Evolutionary conservation across 2,113 vertebrate species (phyloP), one percentile per base, ranked within the genome.

Genomic region (Pica pica): DNA sequence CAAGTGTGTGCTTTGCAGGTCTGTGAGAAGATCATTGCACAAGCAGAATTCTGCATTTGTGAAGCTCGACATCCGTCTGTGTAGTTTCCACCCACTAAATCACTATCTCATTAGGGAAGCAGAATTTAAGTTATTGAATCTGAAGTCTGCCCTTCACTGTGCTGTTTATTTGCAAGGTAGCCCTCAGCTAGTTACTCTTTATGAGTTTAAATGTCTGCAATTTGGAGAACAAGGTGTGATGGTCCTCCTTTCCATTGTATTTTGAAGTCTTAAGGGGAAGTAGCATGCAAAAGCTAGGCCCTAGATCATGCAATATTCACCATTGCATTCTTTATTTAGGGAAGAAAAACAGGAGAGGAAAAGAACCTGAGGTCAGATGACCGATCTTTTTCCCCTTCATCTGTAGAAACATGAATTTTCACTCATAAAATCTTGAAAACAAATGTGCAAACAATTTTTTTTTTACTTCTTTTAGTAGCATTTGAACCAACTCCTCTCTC

Each of bases 51-150:
- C 13, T 56, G 23, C 35, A 35, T 83, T 65, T 65, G 5, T 74
- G 63, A 59, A 92, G 69, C 17, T 80, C 2, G 0, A 8, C 24
- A 76, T 80, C 26, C 9, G 5, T 57, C 68, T 1, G 0, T 18
- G 16, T 41, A 60, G 28, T 52, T 89, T 80, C 50, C 21, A 47
- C 30, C 20, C 28, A 12, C 27, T 56, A n/a, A 70, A 41, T 84
- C 39, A 73, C 30, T 4, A 1, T 77, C 20, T 74, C 1, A 0
- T 8, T 65, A 35, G 68, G 26, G n/a, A 80, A 74, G 42, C 33
- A 81, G 19, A 70, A 41, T n/a, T n/a, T 47, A 47, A 74, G 27
- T 56, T 61, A 10, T 7, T 77, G 18, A 7, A 42, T 28, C 61
- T 71, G 61, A 95, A 55, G 60, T 82, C 27, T 82, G 24, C n/a